phyloP scores from a whole-genome alignment of 2,888 invertebrate species.

The Eugnorisma glareosa region DNA sequence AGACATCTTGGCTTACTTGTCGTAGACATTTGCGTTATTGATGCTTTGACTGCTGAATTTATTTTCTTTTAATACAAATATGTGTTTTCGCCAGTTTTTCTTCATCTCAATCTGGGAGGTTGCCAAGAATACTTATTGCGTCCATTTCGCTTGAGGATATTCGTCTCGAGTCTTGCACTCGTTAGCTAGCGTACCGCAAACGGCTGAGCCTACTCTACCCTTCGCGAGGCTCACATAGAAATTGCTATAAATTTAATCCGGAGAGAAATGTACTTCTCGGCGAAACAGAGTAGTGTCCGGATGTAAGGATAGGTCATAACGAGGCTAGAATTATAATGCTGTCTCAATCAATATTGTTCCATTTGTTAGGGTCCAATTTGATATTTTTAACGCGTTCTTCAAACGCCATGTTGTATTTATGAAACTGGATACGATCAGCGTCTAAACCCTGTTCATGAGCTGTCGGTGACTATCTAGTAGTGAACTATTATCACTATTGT shows the following conservation, averaged over 20 bases:
- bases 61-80: conserved; percentile 31
- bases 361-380: too few species aligned
- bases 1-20: neutral
- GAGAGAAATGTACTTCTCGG: neutral
- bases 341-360: neutral
- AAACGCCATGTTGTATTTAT: neutral
- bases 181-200: conserved; percentile 43
- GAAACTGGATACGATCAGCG: neutral
- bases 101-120: conserved; percentile 23
- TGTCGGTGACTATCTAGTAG: neutral
- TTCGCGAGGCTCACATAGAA: neutral
- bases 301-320: neutral
- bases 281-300: neutral
- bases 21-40: neutral
- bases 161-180: conserved; percentile 41
- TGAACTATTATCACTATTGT: neutral
- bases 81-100: conserved; percentile 20
- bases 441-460: neutral
- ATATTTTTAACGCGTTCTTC: neutral
- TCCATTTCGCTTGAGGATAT: conserved; percentile 49
- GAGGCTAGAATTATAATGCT: neutral
- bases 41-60: neutral
- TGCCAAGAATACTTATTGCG: conserved; percentile 52
- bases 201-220: conserved; percentile 21
- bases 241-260: neutral